phyloP scores from a whole-genome alignment of 2,797 vertebrate species.

The Lemur catta region DNA sequence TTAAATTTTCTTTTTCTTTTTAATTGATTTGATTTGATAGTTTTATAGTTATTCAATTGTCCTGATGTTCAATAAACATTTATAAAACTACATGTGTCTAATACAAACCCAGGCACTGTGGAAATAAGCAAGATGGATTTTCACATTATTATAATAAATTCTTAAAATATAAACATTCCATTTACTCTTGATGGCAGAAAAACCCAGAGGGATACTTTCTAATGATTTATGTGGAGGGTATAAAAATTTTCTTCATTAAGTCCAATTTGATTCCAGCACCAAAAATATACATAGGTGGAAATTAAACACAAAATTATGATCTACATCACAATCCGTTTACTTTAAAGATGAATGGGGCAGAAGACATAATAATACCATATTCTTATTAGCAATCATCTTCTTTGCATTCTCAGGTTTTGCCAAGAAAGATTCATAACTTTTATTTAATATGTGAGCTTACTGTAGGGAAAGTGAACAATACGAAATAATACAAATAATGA shows the following conservation, averaged over 20 bases:
- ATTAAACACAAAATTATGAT: constrained; percentile 8
- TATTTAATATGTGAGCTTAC: background rate
- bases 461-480: background rate
- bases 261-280: background rate
- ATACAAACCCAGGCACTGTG: background rate
- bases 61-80: constrained; percentile 37
- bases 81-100: constrained; percentile 3
- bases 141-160: background rate
- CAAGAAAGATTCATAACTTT: background rate
- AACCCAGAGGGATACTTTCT: background rate
- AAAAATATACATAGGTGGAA: background rate
- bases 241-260: background rate
- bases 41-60: constrained; percentile 46
- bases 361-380: background rate
- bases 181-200: background rate
- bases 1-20: constrained; percentile 38
- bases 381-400: background rate
- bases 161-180: background rate
- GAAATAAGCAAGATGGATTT: background rate
- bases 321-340: background rate
- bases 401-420: background rate
- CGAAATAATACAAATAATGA: background rate
- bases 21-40: constrained; percentile 27
- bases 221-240: background rate
- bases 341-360: background rate